Evolutionary conservation across 30 jellyfish, hydroid and myxozoan species (phyloP).

Genomic region (Aurelia aurita): DNA sequence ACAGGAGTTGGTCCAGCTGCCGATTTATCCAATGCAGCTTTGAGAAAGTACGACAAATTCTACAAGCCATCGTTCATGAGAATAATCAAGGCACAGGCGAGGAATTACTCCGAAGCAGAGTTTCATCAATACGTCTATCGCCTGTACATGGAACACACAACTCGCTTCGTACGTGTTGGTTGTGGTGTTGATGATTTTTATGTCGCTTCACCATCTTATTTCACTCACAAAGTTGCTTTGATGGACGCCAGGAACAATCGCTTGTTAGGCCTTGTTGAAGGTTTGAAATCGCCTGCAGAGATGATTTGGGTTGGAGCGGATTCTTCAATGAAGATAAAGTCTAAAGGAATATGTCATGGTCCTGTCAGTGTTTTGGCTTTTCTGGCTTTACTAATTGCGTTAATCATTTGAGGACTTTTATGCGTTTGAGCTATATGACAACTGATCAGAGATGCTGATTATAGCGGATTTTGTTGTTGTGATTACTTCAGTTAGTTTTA

Average conservation of each 20-base stretch:
- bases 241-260: neutral
- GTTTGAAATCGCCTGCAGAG: neutral
- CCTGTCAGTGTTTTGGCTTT: too few relatives aligned
- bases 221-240: neutral
- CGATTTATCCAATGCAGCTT: neutral
- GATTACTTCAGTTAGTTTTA: too few relatives aligned
- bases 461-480: too few relatives aligned
- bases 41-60: neutral
- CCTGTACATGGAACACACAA: neutral
- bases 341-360: too few relatives aligned
- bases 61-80: conserved; percentile 8
- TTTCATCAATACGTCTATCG: neutral
- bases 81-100: neutral
- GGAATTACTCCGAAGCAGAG: neutral
- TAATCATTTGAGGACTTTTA: too few relatives aligned
- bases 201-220: neutral
- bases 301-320: conserved; percentile 2
- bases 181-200: neutral
- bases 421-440: too few relatives aligned
- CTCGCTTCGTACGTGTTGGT: neutral
- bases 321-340: neutral
- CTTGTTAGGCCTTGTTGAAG: neutral
- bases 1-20: conserved; percentile 1
- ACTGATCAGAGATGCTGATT: too few relatives aligned
- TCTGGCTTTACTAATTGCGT: too few relatives aligned